A percentile compares a stretch with the other conserved stretches of the same genome.
phyloP scores from a whole-genome alignment of 2,113 vertebrate species.

The Podiceps cristatus region DNA sequence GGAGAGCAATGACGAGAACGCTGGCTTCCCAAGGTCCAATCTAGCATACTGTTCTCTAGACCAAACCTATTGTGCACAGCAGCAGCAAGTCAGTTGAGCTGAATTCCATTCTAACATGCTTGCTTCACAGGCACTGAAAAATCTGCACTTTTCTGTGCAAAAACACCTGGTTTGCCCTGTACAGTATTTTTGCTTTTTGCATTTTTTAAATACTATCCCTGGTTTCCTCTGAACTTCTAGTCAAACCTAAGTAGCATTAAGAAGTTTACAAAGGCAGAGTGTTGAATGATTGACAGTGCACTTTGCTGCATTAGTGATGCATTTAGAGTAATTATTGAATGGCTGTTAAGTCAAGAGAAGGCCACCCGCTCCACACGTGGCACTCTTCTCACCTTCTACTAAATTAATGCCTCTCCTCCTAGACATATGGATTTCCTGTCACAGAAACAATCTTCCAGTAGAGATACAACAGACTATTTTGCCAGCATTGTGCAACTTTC shows the following conservation, averaged over 20 bases:
- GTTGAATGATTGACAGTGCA: conserved; percentile 6
- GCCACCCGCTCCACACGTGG: not conserved
- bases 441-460: conserved; percentile 48
- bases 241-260: conserved; percentile 20
- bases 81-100: not conserved
- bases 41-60: not conserved
- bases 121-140: not conserved
- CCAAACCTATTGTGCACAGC: not conserved
- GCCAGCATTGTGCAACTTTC: conserved; percentile 54
- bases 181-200: not conserved
- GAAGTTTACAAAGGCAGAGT: conserved; percentile 13
- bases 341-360: not conserved
- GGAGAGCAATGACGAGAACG: not conserved
- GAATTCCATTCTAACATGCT: not conserved
- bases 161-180: not conserved
- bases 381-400: conserved; percentile 57
- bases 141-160: not conserved
- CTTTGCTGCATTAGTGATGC: conserved; percentile 16
- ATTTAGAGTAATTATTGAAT: conserved; percentile 58
- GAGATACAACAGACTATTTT: conserved; percentile 36
- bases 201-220: not conserved
- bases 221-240: conserved; percentile 14
- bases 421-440: conserved; percentile 69
- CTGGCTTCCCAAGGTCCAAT: not conserved
- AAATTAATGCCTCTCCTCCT: conserved; percentile 55